Evolutionary conservation across 2,797 vertebrate species (phyloP).

Genomic region (Harpagifer antarcticus): DNA sequence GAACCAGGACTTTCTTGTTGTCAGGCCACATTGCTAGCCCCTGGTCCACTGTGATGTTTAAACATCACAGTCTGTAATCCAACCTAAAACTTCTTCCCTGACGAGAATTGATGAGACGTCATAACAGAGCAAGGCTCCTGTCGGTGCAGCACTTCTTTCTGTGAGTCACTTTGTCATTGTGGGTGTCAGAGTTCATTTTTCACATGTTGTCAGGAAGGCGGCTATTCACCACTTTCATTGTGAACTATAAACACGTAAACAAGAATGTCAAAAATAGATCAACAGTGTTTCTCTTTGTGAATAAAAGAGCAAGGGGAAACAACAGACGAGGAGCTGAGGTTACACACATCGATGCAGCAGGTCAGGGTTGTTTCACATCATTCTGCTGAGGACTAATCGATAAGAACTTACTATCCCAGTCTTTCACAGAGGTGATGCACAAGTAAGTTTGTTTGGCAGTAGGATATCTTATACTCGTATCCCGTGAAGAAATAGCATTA

Average conservation of each 20-base stretch:
- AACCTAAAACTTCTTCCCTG: slow-evolving; percentile 16
- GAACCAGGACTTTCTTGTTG: neutral
- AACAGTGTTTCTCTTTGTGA: slow-evolving; percentile 7
- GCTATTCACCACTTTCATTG: slow-evolving; percentile 28
- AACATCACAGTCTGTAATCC: slow-evolving; percentile 35
- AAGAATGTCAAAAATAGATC: slow-evolving; percentile 33
- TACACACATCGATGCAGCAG: slow-evolving; percentile 5
- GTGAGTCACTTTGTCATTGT: slow-evolving; percentile 35
- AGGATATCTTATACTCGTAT: slow-evolving; percentile 1
- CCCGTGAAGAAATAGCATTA: neutral
- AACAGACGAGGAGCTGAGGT: slow-evolving; percentile 1
- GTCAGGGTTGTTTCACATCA: slow-evolving; percentile 21
- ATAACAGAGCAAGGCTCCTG: slow-evolving; percentile 28
- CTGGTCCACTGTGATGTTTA: slow-evolving; percentile 9
- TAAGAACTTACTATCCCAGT: neutral
- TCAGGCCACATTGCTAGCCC: neutral
- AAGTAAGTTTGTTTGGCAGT: neutral
- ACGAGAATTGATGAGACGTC: slow-evolving; percentile 23
- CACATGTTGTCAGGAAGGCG: slow-evolving; percentile 36
- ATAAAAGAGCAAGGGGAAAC: neutral
- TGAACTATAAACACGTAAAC: slow-evolving; percentile 36
- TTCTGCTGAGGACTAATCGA: slow-evolving; percentile 30
- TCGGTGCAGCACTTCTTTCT: slow-evolving; percentile 17
- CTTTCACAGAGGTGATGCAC: slow-evolving; percentile 7
- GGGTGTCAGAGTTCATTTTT: slow-evolving; percentile 54